Evolutionary conservation across 2,797 vertebrate genomes (phyloP), one percentile per base, ranked within the genome.

Genomic region (Anniella stebbinsi): DNA sequence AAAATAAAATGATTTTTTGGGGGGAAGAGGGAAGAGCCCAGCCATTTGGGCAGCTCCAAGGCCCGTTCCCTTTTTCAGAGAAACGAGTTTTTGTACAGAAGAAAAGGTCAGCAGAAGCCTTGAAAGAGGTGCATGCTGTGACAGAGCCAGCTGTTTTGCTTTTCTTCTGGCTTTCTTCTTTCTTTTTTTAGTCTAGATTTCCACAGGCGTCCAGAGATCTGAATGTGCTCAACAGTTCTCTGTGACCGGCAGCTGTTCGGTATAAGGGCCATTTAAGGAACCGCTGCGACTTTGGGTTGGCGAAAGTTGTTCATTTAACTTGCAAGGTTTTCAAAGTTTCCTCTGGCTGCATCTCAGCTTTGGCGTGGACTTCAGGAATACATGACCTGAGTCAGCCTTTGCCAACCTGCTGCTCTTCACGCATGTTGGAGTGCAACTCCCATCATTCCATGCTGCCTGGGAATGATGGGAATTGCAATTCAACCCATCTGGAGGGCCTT

Each of bases 31-130:
- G 77, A 70, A 36, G n/a, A 73, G 75, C 70, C 84, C 38, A 11
- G 0, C 84, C 0, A 25, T 63, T 86, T 90, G 73, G 41, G 28
- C 73, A 88, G 83, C 57, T 87, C 2, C 33, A 80, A 33, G 70
- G 86, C 80, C 88, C 87, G 33, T 36, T 93, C 87, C 38, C 41
- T 88, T 92, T 94, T 92, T 21, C 18, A 77, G 21, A 88, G 51
- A 88, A 91, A 36, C 28, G 18, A 1, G 9, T 87, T 95, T 87
- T 91, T 80, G 0, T 82, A 80, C 38, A n/a, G 77, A 90, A 75
- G 91, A 48, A 92, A 90, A 94, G 87, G 63, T 41, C 75, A 93
- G 0, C 9, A 30, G 38, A 75, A 85, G 84, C 28, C 66, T 88
- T 92, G 88, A 90, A 94, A 90, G 86, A 91, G 69, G 82, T 87